Evolutionary conservation across 2,113 vertebrate genomes (phyloP).

Genomic region (Pluvialis apricaria): DNA sequence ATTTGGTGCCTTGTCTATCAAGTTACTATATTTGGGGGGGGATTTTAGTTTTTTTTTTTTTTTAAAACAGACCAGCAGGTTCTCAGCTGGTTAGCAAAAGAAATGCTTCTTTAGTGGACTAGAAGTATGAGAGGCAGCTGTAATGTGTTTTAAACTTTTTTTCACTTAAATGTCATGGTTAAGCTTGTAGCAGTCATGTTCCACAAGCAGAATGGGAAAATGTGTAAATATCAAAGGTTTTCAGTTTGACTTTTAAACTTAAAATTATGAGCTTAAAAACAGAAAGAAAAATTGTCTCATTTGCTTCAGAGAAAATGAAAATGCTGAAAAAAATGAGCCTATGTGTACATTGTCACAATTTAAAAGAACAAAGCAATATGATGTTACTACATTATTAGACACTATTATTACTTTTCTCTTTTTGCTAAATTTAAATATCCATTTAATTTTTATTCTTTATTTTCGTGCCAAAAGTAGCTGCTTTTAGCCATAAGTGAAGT

Average conservation of each 20-base stretch:
- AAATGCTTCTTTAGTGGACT: not conserved
- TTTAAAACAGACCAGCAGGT: not conserved
- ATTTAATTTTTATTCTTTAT: not conserved
- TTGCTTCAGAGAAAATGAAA: not conserved
- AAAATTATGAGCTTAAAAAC: not conserved
- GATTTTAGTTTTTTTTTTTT: not conserved
- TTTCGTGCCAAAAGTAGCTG: not conserved
- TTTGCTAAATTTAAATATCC: not conserved
- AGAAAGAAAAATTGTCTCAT: not conserved
- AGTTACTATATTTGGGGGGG: not conserved
- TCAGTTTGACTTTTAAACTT: not conserved
- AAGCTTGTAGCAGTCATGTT: not conserved
- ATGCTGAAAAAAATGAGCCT: not conserved
- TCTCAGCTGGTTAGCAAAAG: slow-evolving; percentile 5
- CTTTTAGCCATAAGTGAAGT: not conserved
- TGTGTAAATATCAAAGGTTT: not conserved
- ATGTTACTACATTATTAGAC: not conserved
- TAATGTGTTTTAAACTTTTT: not conserved
- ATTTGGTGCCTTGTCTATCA: not conserved
- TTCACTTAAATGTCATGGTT: not conserved
- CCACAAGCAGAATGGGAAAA: not conserved
- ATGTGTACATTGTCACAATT: not conserved
- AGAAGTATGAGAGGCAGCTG: not conserved
- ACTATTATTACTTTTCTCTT: accelerated
- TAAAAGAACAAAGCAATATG: not conserved